Conservation (phyloP, 1,140 invertebrate genomes). For the Diabrotica virgifera region DNA sequence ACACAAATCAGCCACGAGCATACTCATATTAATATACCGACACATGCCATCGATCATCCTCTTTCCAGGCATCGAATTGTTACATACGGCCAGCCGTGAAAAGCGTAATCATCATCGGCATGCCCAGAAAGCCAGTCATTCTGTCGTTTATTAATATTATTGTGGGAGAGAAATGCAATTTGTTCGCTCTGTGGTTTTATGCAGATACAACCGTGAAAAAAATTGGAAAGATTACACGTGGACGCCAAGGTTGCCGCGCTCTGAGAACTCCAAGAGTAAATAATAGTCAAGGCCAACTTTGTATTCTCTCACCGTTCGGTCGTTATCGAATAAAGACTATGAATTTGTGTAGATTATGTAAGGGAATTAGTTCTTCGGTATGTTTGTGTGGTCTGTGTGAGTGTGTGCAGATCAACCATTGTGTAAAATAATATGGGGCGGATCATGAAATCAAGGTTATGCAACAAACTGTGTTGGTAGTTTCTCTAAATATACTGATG, state of each 20-base stretch:
- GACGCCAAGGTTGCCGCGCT: slow-evolving; percentile 9
- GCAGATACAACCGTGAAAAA: slow-evolving; percentile 11
- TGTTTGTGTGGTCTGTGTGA: neutral
- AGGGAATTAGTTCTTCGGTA: neutral
- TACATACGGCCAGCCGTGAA: too few species aligned
- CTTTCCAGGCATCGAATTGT: too few species aligned
- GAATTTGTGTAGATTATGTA: slow-evolving; percentile 8
- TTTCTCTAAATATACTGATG: too few species aligned
- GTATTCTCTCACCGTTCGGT: neutral
- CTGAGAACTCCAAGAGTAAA: slow-evolving; percentile 7
- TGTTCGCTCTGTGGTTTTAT: slow-evolving; percentile 10
- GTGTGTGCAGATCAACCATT: neutral
- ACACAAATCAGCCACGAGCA: too few species aligned
- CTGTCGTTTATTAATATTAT: too few species aligned
- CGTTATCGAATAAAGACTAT: neutral
- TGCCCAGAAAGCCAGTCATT: too few species aligned
- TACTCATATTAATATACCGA: too few species aligned
- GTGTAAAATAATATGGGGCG: neutral
- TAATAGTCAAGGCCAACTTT: slow-evolving; percentile 12
- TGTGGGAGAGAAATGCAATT: neutral
- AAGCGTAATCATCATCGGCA: too few species aligned
- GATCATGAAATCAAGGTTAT: too few species aligned
- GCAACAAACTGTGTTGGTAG: too few species aligned
- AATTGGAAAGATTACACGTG: slow-evolving; percentile 9
- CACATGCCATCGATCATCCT: too few species aligned